phyloP scores from a whole-genome alignment of 2,113 vertebrate species.

The Asarcornis scutulata region DNA sequence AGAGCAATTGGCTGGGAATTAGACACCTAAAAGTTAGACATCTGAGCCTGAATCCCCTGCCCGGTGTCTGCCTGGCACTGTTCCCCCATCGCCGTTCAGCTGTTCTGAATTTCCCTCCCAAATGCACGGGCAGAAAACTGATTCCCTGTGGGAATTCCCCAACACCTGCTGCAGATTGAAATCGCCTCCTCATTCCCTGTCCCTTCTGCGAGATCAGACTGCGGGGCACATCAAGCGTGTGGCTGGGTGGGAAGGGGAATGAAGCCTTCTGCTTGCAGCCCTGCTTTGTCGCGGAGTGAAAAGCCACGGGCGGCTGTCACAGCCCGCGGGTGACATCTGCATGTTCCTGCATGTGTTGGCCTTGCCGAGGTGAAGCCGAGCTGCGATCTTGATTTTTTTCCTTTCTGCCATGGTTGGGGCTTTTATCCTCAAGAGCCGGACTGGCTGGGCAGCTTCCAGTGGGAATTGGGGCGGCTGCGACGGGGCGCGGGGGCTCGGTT shows the following conservation, averaged over 20 bases:
- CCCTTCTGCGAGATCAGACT: background rate
- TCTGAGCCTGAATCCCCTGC: background rate
- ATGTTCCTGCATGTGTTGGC: background rate
- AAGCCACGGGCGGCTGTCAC: background rate
- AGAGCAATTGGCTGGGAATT: conserved; percentile 24
- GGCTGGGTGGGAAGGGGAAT: background rate
- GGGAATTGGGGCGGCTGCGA: background rate
- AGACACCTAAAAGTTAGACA: conserved; percentile 5
- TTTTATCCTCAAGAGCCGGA: background rate
- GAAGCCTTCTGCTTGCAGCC: background rate
- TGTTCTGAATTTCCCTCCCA: conserved; percentile 29
- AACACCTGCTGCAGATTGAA: background rate
- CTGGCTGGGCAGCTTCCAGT: conserved; percentile 6
- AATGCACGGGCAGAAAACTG: background rate
- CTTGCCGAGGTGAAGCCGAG: background rate
- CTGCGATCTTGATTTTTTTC: background rate
- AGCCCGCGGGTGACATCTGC: background rate
- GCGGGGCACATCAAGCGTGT: accelerated
- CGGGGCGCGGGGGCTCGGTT: background rate
- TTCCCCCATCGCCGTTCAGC: background rate
- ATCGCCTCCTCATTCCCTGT: background rate
- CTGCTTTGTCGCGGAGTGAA: background rate
- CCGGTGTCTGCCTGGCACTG: conserved; percentile 13
- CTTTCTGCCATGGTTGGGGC: accelerated
- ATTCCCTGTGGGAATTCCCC: conserved; percentile 38